Conservation (phyloP, 2,888 invertebrate genomes). For the Sesia bembeciformis region DNA sequence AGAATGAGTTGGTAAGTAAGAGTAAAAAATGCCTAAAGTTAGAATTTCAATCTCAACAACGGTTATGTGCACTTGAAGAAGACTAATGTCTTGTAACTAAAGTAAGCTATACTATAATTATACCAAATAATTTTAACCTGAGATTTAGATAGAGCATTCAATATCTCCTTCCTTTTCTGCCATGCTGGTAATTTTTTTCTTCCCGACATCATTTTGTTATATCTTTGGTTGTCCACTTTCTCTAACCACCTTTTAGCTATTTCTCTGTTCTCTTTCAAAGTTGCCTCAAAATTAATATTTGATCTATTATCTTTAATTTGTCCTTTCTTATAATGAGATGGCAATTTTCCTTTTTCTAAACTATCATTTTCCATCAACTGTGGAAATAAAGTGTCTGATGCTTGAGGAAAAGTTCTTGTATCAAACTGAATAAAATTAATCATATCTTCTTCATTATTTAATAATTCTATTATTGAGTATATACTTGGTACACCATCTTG, state of each 20-base stretch:
- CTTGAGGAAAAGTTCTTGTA: slow-evolving; percentile 62
- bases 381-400: slow-evolving; percentile 76
- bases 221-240: slow-evolving; percentile 76
- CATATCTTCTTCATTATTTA: slow-evolving; percentile 81
- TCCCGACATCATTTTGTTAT: slow-evolving; percentile 77
- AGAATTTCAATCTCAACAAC: no score
- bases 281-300: slow-evolving; percentile 63
- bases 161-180: slow-evolving; percentile 79
- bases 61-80: no score
- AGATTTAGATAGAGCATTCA: slow-evolving; percentile 76
- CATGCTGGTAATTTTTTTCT: slow-evolving; percentile 83
- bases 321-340: slow-evolving; percentile 80
- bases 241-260: slow-evolving; percentile 77
- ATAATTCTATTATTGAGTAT: slow-evolving; percentile 80
- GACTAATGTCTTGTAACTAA: no score
- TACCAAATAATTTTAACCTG: slow-evolving; percentile 44
- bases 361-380: slow-evolving; percentile 60
- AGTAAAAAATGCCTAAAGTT: no score
- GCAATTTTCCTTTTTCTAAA: slow-evolving; percentile 37
- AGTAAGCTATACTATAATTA: no score
- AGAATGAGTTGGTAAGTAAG: no score
- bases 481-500: slow-evolving; percentile 81
- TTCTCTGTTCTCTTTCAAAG: slow-evolving; percentile 75
- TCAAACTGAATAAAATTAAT: slow-evolving; percentile 73
- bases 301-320: slow-evolving; percentile 70